phyloP scores from a whole-genome alignment of 2,113 vertebrate species.

The Varanus salvator region DNA sequence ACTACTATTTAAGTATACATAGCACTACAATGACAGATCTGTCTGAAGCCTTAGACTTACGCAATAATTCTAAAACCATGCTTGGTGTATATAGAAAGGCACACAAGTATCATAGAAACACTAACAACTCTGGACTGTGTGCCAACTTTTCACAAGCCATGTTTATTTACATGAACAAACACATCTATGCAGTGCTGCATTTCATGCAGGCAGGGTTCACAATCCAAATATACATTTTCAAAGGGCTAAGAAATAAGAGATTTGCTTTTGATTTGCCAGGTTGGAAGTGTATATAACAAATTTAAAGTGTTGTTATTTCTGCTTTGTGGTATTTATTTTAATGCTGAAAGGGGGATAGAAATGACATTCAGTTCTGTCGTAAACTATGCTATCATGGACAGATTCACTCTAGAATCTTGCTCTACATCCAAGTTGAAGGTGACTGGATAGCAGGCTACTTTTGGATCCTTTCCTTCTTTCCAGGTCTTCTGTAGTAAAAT shows the following conservation, averaged over 20 bases:
- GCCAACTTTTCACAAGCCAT: conserved; percentile 55
- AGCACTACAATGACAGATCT: conserved; percentile 54
- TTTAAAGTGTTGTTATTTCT: conserved; percentile 20
- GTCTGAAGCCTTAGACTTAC: conserved; percentile 55
- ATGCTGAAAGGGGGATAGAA: neutral
- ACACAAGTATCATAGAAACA: conserved; percentile 42
- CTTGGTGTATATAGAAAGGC: conserved; percentile 51
- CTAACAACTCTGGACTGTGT: conserved; percentile 56
- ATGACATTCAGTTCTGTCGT: conserved; percentile 9
- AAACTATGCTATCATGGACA: neutral
- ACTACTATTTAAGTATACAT: conserved; percentile 65
- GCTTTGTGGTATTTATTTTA: conserved; percentile 4
- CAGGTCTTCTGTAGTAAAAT: neutral
- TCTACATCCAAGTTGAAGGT: neutral
- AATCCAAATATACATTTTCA: conserved; percentile 43
- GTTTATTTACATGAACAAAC: conserved; percentile 31
- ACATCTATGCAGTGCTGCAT: conserved; percentile 33
- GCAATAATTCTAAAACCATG: conserved; percentile 51
- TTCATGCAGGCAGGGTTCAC: conserved; percentile 18
- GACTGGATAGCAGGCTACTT: neutral
- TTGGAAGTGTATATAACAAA: conserved; percentile 38
- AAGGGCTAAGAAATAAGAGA: conserved; percentile 52
- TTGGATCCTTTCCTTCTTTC: neutral
- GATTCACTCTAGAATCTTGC: neutral
- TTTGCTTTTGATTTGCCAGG: conserved; percentile 43